Percentiles rank a stretch among this genome's conserved stretches.
Conservation (phyloP, 2,888 invertebrate species). For the Oxyteleia sp. region DNA sequence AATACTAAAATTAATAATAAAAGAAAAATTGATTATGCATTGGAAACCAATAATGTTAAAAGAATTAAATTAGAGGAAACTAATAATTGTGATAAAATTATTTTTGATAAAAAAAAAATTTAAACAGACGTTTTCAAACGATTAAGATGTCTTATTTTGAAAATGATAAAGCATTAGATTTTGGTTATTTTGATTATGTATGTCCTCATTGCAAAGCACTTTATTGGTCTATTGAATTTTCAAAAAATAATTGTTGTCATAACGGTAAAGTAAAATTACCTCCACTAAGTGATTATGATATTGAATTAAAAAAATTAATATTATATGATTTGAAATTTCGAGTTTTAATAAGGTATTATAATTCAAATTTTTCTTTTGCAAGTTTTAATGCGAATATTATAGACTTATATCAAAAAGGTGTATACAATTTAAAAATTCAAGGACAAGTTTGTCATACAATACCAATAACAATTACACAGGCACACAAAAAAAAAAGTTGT, state of each 20-base stretch:
- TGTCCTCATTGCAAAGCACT: constrained; percentile 19
- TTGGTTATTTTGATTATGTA: constrained; percentile 11
- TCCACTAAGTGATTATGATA: constrained; percentile 9
- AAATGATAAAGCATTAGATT: constrained; percentile 18
- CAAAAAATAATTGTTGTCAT: constrained; percentile 29
- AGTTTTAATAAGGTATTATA: constrained; percentile 19
- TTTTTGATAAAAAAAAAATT: too few species aligned
- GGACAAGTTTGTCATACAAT: constrained; percentile 21
- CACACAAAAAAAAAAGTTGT: too few species aligned
- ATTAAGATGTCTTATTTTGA: too few species aligned
- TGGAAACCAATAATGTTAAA: too few species aligned
- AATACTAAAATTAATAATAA: too few species aligned
- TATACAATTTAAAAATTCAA: constrained; percentile 40
- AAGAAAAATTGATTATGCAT: too few species aligned
- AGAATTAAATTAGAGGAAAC: too few species aligned
- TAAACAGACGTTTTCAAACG: too few species aligned
- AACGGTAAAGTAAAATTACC: constrained; percentile 20
- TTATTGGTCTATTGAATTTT: constrained; percentile 20
- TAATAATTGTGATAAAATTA: too few species aligned
- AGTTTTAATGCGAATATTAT: constrained; percentile 22
- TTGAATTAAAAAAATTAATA: constrained; percentile 9
- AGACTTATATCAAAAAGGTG: neutral
- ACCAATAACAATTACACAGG: too few species aligned
- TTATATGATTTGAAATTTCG: constrained; percentile 19
- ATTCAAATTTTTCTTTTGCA: constrained; percentile 26